Conservation (phyloP, 1,140 invertebrate genomes). For the Ladona fulva region DNA sequence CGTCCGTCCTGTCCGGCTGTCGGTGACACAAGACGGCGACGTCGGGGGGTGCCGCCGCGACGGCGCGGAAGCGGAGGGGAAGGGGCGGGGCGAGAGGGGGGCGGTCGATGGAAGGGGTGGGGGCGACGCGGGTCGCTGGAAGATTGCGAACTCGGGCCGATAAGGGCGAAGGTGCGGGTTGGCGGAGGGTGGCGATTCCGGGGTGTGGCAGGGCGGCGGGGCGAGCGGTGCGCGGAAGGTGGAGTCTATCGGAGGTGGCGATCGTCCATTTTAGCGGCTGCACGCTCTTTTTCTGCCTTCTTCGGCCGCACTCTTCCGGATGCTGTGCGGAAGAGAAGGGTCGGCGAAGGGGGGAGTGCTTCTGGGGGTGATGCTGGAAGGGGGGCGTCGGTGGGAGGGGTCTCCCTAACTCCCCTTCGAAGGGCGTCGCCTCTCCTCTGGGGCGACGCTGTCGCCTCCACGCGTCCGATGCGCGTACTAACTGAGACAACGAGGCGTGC, state of each 20-base stretch:
- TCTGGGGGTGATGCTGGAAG: background rate
- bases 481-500: background rate
- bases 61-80: constrained; percentile 22
- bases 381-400: background rate
- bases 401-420: background rate
- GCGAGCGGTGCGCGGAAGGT: background rate
- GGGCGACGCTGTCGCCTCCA: background rate
- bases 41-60: constrained; percentile 26
- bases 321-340: background rate
- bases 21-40: constrained; percentile 22
- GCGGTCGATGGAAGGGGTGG: background rate
- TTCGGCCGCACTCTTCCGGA: background rate
- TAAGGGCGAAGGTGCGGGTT: constrained; percentile 11
- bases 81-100: constrained; percentile 23
- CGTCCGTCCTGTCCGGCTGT: constrained; percentile 30
- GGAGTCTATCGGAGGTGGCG: background rate
- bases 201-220: background rate
- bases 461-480: background rate
- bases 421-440: background rate
- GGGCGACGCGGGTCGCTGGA: constrained; percentile 19
- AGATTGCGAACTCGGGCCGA: constrained; percentile 14
- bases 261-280: background rate
- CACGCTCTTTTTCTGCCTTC: background rate
- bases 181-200: constrained; percentile 11
- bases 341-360: background rate